phyloP scores from a whole-genome alignment of 2,888 invertebrate species.

The Parnassius orleans region DNA sequence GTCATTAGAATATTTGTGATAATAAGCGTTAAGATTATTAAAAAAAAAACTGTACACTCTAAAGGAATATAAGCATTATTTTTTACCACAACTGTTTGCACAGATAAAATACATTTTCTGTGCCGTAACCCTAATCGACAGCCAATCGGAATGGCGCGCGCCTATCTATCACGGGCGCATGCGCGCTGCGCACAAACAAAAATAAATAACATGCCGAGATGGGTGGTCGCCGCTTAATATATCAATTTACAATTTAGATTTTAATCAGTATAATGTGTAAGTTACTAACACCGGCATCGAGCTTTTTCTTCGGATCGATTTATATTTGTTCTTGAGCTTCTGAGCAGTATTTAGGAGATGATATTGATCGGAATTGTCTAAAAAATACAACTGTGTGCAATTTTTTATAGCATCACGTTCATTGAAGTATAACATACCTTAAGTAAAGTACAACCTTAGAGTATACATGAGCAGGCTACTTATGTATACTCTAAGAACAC shows the following conservation, averaged over 20 bases:
- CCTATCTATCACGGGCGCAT: constrained; percentile 57
- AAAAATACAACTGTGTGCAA: no score
- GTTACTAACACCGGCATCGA: constrained; percentile 24
- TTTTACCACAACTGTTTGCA: constrained; percentile 1
- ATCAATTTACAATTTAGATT: constrained; percentile 67
- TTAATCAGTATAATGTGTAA: constrained; percentile 42
- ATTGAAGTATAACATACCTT: no score
- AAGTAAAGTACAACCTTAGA: no score
- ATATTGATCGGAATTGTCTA: no score
- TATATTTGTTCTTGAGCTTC: constrained; percentile 9
- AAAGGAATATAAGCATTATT: no score
- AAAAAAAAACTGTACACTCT: no score
- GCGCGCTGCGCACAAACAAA: constrained; percentile 43
- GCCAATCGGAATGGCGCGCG: constrained; percentile 55
- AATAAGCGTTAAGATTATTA: no score
- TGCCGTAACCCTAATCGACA: constrained; percentile 46
- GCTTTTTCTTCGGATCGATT: constrained; percentile 8
- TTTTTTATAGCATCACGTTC: no score
- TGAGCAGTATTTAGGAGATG: neutral
- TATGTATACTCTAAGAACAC: no score
- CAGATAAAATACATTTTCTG: constrained; percentile 20
- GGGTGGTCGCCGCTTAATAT: constrained; percentile 65
- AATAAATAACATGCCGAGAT: constrained; percentile 51
- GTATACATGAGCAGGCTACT: no score
- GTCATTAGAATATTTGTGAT: no score